A percentile compares a stretch with the other conserved stretches of the same genome.
These are phyloP conservation scores for Ametastegia equiseti DNA, from an alignment of 2,888 invertebrate species.

Conservation along the genomic window DNA sequence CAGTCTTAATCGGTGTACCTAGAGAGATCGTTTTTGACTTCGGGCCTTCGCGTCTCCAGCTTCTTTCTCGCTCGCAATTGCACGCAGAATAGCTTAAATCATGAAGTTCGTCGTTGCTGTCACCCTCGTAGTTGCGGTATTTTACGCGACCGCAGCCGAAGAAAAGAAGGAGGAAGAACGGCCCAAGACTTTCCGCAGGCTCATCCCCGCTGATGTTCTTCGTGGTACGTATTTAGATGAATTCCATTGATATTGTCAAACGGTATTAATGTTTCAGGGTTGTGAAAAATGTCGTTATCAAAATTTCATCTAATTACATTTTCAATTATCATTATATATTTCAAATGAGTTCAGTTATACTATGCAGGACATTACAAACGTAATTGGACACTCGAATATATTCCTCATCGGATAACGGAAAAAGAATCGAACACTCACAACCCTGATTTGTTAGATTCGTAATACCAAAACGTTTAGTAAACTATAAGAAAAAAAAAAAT, in stretches of 20 bases:
- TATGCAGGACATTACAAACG: too few species aligned
- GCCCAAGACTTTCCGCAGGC: slow-evolving; percentile 86
- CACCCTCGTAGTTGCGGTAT: slow-evolving; percentile 78
- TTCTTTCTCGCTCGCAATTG: slow-evolving; percentile 39
- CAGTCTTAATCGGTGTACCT: slow-evolving; percentile 71
- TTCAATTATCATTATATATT: too few species aligned
- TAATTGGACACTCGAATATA: too few species aligned
- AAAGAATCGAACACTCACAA: too few species aligned
- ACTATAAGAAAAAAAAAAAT: too few species aligned
- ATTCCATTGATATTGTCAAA: background rate
- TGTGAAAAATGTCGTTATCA: too few species aligned
- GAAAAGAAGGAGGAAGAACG: slow-evolving; percentile 76
- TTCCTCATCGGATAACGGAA: too few species aligned
- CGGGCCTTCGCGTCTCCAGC: slow-evolving; percentile 52
- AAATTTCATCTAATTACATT: too few species aligned
- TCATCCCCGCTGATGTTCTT: slow-evolving; percentile 93
- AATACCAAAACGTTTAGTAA: too few species aligned
- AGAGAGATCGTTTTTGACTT: slow-evolving; percentile 57
- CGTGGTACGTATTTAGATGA: slow-evolving; percentile 83
- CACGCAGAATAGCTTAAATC: slow-evolving; percentile 50
- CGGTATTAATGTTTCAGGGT: too few species aligned
- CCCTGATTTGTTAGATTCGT: too few species aligned
- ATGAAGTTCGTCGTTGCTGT: slow-evolving; percentile 77
- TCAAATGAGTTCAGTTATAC: too few species aligned
- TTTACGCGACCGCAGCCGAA: slow-evolving; percentile 77